Conservation (phyloP, 2,888 invertebrate genomes). For the Mechanitis messenoides region DNA sequence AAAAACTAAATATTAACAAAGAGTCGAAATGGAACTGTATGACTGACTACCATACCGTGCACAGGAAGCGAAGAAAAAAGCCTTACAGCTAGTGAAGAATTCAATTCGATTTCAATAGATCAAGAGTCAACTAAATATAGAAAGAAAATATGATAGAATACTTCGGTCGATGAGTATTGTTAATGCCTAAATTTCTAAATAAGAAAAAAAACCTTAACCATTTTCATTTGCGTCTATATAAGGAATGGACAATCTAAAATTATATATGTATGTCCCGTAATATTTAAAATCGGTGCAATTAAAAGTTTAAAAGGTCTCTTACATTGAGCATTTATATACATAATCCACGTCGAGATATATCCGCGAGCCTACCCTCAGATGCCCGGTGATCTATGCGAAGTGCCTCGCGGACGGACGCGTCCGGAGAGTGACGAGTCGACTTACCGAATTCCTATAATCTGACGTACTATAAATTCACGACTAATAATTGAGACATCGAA, state of each 20-base stretch:
- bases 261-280: slow-evolving; percentile 33
- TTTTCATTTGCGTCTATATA: slow-evolving; percentile 53
- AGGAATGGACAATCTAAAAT: slow-evolving; percentile 63
- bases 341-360: slow-evolving; percentile 28
- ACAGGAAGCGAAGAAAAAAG: slow-evolving; percentile 37
- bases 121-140: slow-evolving; percentile 47
- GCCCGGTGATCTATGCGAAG: slow-evolving; percentile 33
- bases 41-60: slow-evolving; percentile 56
- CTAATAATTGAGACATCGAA: slow-evolving; percentile 38
- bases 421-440: slow-evolving; percentile 27
- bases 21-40: slow-evolving; percentile 49
- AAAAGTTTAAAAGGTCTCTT: slow-evolving; percentile 63
- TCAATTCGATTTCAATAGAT: slow-evolving; percentile 50
- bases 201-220: slow-evolving; percentile 49
- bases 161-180: slow-evolving; percentile 56
- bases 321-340: slow-evolving; percentile 50
- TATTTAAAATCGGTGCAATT: slow-evolving; percentile 58
- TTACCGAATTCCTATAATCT: slow-evolving; percentile 29
- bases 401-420: slow-evolving; percentile 29
- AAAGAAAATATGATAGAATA: slow-evolving; percentile 14
- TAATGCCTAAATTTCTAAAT: slow-evolving; percentile 53
- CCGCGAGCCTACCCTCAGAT: slow-evolving; percentile 31
- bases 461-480: slow-evolving; percentile 35
- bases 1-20: slow-evolving; percentile 36
- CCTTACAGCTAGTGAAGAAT: slow-evolving; percentile 42